Evolutionary conservation across 2,888 invertebrate genomes (phyloP), one percentile per base, ranked within the genome.

Genomic region (Matsumyia berberina): DNA sequence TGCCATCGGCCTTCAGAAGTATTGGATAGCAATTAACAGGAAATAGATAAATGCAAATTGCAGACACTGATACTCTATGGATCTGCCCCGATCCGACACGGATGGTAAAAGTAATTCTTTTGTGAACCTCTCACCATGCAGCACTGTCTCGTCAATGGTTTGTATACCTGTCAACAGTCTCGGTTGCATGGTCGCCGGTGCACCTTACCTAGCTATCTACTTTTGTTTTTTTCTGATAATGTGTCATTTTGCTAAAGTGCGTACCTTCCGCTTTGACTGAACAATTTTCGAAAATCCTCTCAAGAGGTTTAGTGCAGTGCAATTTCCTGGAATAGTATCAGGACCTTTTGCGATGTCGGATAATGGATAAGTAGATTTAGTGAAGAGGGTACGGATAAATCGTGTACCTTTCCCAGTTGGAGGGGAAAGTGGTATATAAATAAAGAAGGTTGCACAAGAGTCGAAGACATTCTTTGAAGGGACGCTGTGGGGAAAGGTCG

Each of bases 11-110:
- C 78, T 79, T 73, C 74, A 39, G 29, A 55, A 53, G 39, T 80
- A 85, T 85, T 66, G 85, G 39, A 76, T 66, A 70, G 74, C 66
- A 80, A 85, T 85, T 85, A 80, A 58, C 44, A 80, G 76, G 80
- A 80, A 85, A 69, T 74, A 76, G 62, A 79, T 78, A 70, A 70
- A 79, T 76, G 80, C 80, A 79, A 85, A 85, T 79, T 64, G 69
- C 74, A 62, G 67, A 51, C 58, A 53, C 39, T 55, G 76, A 67
- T 74, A 64, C 78, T 12, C 4, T 49, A n/a, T 19, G 11, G 12
- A 64, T 17, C 53, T 62, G 35, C 33, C 29, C 73, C 64, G 60
- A 29, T 44, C 53, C 31, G 72, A 6, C 37, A 77, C 11, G 44
- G 53, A 69, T 39, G 31, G 64, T 35, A 62, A 62, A 62, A 51